These are phyloP conservation scores for Nomada hirtipes DNA, from an alignment of 2,888 invertebrate genomes.

Conservation along the genomic window DNA sequence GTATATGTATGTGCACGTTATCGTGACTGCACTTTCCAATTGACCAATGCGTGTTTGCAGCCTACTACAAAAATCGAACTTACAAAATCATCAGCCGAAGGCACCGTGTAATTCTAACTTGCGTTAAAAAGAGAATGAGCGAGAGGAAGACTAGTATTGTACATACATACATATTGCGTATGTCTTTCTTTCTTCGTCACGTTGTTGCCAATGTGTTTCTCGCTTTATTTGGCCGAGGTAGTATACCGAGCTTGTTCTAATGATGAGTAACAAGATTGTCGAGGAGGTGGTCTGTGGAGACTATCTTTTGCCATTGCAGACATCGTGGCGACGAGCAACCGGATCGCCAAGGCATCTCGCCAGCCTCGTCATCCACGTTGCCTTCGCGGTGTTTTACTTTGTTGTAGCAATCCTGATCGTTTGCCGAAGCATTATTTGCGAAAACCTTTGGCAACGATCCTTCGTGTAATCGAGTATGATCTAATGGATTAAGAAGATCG, in stretches of 20 bases:
- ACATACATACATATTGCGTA: background rate
- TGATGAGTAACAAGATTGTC: conserved; percentile 62
- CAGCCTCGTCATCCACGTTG: conserved; percentile 24
- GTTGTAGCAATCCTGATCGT: conserved; percentile 12
- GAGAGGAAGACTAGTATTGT: too few relatives aligned
- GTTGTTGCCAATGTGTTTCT: conserved; percentile 17
- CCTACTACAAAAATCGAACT: background rate
- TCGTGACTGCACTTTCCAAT: background rate
- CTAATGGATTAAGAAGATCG: conserved; percentile 9
- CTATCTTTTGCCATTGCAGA: conserved; percentile 65
- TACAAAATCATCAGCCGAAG: background rate
- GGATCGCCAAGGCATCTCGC: conserved; percentile 53
- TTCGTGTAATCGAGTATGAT: conserved; percentile 23
- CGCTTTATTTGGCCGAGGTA: conserved; percentile 60
- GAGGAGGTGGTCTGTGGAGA: conserved; percentile 34
- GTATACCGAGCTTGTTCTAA: conserved; percentile 34
- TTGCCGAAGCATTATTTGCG: conserved; percentile 11
- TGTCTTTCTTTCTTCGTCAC: background rate
- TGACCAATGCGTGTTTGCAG: too few relatives aligned
- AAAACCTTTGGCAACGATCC: conserved; percentile 54
- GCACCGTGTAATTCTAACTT: conserved; percentile 5
- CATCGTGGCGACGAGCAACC: conserved; percentile 73
- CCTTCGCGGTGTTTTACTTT: background rate
- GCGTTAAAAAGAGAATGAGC: background rate
- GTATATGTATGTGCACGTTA: background rate